Evolutionary conservation across 2,113 vertebrate species (phyloP).

Genomic region (Sinocyclocheilus rhinocerous): DNA sequence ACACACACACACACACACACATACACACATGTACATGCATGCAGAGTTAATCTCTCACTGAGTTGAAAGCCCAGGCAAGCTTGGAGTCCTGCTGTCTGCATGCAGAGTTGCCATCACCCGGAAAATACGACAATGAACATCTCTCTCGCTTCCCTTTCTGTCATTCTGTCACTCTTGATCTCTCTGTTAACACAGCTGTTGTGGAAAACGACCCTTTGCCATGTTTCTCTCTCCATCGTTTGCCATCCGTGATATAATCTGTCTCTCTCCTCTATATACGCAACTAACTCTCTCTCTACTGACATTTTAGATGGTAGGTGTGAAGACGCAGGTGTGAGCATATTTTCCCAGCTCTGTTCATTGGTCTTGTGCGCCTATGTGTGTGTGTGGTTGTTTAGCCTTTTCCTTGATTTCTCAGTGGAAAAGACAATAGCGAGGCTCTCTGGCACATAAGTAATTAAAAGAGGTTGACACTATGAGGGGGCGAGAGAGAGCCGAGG

Average conservation of each 20-base stretch:
- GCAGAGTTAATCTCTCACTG: conserved; percentile 32
- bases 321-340: conserved; percentile 67
- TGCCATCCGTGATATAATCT: neutral
- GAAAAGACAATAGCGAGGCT: conserved; percentile 47
- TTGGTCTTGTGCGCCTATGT: conserved; percentile 12
- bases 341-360: conserved; percentile 61
- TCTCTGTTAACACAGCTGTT: conserved; percentile 2
- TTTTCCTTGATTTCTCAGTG: conserved; percentile 53
- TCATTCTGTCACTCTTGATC: conserved; percentile 19
- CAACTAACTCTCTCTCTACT: conserved; percentile 39
- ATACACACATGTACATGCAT: conserved; percentile 1
- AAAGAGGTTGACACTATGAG: conserved; percentile 59
- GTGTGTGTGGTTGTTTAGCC: conserved; percentile 37
- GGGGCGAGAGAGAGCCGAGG: conserved; percentile 50
- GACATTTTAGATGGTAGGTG: conserved; percentile 66
- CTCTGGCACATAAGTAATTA: conserved; percentile 62
- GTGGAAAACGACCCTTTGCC: neutral
- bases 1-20: conserved; percentile 12
- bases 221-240: neutral
- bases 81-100: conserved; percentile 16
- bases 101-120: conserved; percentile 11
- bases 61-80: conserved; percentile 46
- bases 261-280: neutral
- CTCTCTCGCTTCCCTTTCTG: neutral
- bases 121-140: neutral